Evolutionary conservation across 2,113 vertebrate species (phyloP).

Genomic region (Pachypanchax playfairii): DNA sequence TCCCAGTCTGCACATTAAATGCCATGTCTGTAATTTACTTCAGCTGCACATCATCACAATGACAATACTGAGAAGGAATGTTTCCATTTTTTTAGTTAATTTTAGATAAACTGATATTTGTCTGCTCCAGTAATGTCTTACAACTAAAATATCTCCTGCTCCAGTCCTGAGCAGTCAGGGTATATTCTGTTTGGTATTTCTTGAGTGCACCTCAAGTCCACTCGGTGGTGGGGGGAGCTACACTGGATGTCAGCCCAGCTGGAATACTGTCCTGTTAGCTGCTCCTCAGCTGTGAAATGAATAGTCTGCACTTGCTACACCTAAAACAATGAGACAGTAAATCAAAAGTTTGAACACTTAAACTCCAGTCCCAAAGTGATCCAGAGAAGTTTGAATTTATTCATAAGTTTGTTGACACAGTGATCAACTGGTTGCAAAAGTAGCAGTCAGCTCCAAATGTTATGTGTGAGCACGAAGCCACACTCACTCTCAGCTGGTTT

Average conservation of each 20-base stretch:
- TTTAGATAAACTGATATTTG: slow-evolving; percentile 74
- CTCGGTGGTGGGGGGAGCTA: slow-evolving; percentile 70
- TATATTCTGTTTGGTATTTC: slow-evolving; percentile 63
- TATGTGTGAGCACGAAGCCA: slow-evolving; percentile 66
- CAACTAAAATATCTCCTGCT: slow-evolving; percentile 69
- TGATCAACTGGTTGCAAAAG: slow-evolving; percentile 56
- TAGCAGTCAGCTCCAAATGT: slow-evolving; percentile 61
- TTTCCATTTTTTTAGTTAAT: slow-evolving; percentile 45
- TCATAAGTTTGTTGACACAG: slow-evolving; percentile 60
- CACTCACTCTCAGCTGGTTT: slow-evolving; percentile 72
- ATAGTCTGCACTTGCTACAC: slow-evolving; percentile 29
- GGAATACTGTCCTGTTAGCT: slow-evolving; percentile 70
- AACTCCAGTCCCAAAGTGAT: slow-evolving; percentile 12
- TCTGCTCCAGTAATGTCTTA: slow-evolving; percentile 74
- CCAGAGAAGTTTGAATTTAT: slow-evolving; percentile 24
- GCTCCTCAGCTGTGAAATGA: slow-evolving; percentile 70
- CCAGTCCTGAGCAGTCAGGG: slow-evolving; percentile 55
- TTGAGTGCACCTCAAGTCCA: slow-evolving; percentile 62
- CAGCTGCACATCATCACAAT: slow-evolving; percentile 69
- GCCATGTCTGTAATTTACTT: slow-evolving; percentile 67
- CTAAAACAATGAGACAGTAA: not conserved
- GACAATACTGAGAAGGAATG: slow-evolving; percentile 61
- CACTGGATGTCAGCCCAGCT: slow-evolving; percentile 71
- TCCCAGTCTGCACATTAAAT: no score
- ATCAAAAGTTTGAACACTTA: not conserved